A percentile compares a stretch with the other conserved stretches of the same genome.
Conservation (phyloP, 2,888 invertebrate species). For the Hetaerina titia region DNA sequence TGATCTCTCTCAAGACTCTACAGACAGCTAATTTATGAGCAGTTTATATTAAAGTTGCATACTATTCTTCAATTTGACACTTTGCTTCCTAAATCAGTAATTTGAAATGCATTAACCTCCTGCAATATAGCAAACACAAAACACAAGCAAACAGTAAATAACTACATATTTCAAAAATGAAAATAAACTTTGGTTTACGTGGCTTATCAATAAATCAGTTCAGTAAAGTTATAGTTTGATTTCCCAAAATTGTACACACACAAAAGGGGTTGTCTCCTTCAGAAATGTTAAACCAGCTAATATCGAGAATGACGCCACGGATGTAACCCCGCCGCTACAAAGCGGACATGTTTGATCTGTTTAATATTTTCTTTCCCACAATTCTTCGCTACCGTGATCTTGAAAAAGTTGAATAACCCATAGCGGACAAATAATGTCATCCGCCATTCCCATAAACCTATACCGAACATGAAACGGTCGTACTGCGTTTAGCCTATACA, state of each 20-base stretch:
- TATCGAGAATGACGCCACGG: conserved; percentile 62
- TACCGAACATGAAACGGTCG: neutral
- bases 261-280: conserved; percentile 65
- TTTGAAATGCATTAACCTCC: neutral
- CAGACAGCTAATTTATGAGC: neutral
- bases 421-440: neutral
- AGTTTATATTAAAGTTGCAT: neutral
- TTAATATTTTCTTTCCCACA: conserved; percentile 66
- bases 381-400: conserved; percentile 39
- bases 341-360: conserved; percentile 65
- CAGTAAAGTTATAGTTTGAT: conserved; percentile 55
- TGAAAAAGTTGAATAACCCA: conserved; percentile 47
- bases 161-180: conserved; percentile 50
- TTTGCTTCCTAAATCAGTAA: neutral
- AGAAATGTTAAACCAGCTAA: conserved; percentile 49
- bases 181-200: conserved; percentile 65
- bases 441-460: neutral
- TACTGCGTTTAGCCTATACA: neutral
- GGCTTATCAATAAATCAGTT: conserved; percentile 50
- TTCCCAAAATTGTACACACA: conserved; percentile 48
- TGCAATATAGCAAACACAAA: conserved; percentile 30
- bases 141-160: conserved; percentile 65
- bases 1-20: neutral
- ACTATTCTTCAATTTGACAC: neutral
- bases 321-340: conserved; percentile 64